Base-by-base conservation (phyloP, 2,797 vertebrate genomes). In the Yasuhikotakia modesta region DNA sequence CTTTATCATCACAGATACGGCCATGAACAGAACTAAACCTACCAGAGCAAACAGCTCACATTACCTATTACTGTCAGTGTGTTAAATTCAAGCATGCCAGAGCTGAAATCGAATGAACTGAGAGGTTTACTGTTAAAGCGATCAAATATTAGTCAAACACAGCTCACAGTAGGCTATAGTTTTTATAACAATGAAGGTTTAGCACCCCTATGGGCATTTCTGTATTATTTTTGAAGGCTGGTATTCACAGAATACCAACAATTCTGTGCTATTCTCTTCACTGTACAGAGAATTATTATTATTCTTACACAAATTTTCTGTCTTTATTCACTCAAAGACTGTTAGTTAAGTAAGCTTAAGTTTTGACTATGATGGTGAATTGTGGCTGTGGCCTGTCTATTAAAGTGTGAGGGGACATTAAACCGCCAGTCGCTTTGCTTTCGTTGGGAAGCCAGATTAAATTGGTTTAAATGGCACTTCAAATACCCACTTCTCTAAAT, bases 201-300 rank as follows among this genome's bases (percentile, higher is more conserved):
- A 58, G 57, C 13, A 16, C 22, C 57, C 57, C 24, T 14, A 22
- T 27, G 24, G 24, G 57, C 24, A 27, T 27, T 58, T 58, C 22
- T 58, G 57, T 13, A 58, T 67, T 84, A 87, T 82, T 85, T 84
- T 81, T 48, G 22, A 5, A 58, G 22, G 24, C 24, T 14, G 5
- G 5, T 6, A 16, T 24, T 30, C 21, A 22, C 48, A 6, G 53
- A 22, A 57, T 58, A 16, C 5, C 53, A 27, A 14, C 13, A 27
- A 16, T 16, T 58, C 13, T 58, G 55, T 24, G 11, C 13, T 27
- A 8, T 57, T 30, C 5, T 58, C 4, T 27, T 27, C 4, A 57
- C 55, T 14, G 13, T 24, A 27, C 12, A 13, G 22, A 16, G 48
- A 50, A 50, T 50, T 17, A 17, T 27, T 58, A 22, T 50, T 17